These are phyloP conservation scores for Festucalex cinctus DNA, from an alignment of 2,113 vertebrate genomes.

Conservation along the genomic window DNA sequence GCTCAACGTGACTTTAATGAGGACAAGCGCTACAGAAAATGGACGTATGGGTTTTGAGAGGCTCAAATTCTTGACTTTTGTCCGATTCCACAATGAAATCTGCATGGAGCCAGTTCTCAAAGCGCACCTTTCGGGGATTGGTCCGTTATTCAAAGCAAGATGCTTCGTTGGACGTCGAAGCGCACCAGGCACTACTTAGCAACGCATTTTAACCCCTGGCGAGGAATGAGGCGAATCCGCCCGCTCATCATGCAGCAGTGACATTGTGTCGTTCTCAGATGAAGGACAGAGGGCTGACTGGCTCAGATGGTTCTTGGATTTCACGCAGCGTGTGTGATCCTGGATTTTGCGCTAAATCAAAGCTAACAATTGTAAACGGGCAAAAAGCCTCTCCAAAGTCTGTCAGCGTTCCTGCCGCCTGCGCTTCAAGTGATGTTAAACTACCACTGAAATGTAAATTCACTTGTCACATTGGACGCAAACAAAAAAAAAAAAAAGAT, in stretches of 20 bases:
- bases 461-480: background rate
- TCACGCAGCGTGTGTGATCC: background rate
- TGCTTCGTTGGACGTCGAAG: constrained; percentile 25
- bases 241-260: constrained; percentile 16
- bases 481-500: too few relatives aligned
- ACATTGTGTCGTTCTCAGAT: constrained; percentile 17
- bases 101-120: constrained; percentile 26
- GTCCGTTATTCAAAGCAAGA: constrained; percentile 42
- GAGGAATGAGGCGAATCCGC: constrained; percentile 30
- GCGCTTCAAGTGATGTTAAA: background rate
- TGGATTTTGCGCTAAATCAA: constrained; percentile 2
- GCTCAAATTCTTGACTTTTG: constrained; percentile 10
- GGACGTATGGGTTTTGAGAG: background rate
- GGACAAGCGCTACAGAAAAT: background rate
- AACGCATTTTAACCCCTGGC: constrained; percentile 46
- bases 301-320: constrained; percentile 9
- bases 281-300: constrained; percentile 28
- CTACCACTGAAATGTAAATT: background rate
- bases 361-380: background rate
- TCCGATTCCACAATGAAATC: constrained; percentile 8
- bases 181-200: constrained; percentile 33
- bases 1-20: too few relatives aligned
- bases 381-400: background rate
- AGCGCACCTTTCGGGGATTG: background rate
- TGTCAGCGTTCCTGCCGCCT: background rate